Base-by-base conservation (phyloP, 2,888 invertebrate genomes). In the Apodemia zela region DNA sequence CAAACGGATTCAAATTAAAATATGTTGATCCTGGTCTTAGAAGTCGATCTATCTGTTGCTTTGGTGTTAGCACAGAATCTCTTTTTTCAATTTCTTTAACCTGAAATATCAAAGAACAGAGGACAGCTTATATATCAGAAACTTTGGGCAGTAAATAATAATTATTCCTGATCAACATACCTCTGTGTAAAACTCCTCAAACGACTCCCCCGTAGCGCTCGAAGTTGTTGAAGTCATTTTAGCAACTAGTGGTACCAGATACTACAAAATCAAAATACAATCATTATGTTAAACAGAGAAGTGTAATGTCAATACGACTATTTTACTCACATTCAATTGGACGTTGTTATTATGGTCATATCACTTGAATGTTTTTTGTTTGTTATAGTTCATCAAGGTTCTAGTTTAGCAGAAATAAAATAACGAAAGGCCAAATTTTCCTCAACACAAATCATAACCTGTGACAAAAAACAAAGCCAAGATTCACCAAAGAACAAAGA, bases 41-140 rank as follows among this genome's bases (percentile, higher is more conserved):
- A 67, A 99, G 93, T 75, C 99, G 94, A 71, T 99, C 98, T 74
- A 99, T 98, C 93, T 99, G 99, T 92, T 99, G 98, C 83, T 96
- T 96, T 29, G 99, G 97, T 54, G 99, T 99, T 78, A 99, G 92
- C 60, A 98, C 98, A 6, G 99, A 97, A 90, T 99, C 99, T 73
- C 98, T 93, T 88, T 98, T 97, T 90, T 99, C 99, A 69, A 99
- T 99, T 93, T 98, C 97, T 93, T 99, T 99, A 63, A 99, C 98
- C 98, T 99, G 80, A 62, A 67, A 66, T 45, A 45, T 18, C 35
- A 58, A 59, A 59, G 29, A 33, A 42, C 15, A 15, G 15, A 42
- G 15, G 15, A 1, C 42, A 42, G 15, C 4, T 15, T 42, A 42
- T 15, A 4, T 15, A 42, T 42, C 42, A 42, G 15, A 42, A 42